Conservation (phyloP, 2,797 vertebrate species). For the Naso thynnoides region DNA sequence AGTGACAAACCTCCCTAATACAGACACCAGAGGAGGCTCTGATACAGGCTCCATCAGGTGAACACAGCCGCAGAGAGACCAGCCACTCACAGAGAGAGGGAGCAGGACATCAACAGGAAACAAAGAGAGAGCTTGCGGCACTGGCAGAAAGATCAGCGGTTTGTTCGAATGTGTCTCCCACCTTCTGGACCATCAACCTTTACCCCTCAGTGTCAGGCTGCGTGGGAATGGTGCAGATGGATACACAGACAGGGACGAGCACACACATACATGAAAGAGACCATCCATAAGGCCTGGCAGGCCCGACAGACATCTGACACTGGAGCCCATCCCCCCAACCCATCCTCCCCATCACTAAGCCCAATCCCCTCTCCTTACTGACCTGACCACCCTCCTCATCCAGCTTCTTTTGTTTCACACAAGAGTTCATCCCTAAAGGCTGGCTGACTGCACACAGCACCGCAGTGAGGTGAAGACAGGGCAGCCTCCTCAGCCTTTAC, state of each 20-base stretch:
- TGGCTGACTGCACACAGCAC: conserved; percentile 62
- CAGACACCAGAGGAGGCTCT: conserved; percentile 48
- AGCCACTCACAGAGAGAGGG: conserved; percentile 25
- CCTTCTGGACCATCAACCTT: conserved; percentile 51
- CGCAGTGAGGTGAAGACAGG: conserved; percentile 57
- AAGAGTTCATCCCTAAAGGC: conserved; percentile 54
- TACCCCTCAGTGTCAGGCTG: conserved; percentile 44
- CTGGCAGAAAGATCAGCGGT: conserved; percentile 60
- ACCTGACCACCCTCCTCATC: conserved; percentile 46
- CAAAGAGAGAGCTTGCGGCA: conserved; percentile 9
- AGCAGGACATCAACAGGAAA: conserved; percentile 24
- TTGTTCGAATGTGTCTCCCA: conserved; percentile 51
- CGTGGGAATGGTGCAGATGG: conserved; percentile 47
- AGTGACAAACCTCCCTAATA: conserved; percentile 49
- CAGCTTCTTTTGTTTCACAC: conserved; percentile 67
- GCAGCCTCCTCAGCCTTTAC: conserved; percentile 1
- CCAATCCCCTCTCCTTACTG: conserved; percentile 47
- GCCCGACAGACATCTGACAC: conserved; percentile 72
- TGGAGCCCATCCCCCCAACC: conserved; percentile 15
- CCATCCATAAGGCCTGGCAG: conserved; percentile 22
- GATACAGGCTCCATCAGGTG: conserved; percentile 44
- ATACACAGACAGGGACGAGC: conserved; percentile 10
- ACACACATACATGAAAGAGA: conserved; percentile 57
- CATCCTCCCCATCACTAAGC: conserved; percentile 7
- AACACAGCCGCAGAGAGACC: conserved; percentile 36